These are phyloP conservation scores for Pteronura brasiliensis DNA, from an alignment of 2,113 vertebrate genomes.

Conservation along the genomic window DNA sequence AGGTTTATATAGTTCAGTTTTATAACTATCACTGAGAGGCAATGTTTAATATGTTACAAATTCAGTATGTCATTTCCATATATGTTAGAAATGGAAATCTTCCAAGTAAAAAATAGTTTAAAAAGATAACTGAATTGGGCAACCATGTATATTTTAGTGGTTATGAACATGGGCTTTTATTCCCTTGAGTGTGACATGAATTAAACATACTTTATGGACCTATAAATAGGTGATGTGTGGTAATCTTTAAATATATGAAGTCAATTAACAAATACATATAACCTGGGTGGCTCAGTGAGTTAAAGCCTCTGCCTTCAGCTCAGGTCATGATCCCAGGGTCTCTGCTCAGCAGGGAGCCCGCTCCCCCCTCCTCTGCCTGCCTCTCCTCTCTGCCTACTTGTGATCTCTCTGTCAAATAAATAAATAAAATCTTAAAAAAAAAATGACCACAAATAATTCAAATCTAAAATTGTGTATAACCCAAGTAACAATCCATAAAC, in stretches of 20 bases:
- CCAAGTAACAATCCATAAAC: neutral
- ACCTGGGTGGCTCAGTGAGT: neutral
- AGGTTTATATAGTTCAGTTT: neutral
- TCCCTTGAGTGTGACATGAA: neutral
- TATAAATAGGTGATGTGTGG: neutral
- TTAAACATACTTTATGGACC: slow-evolving; percentile 12
- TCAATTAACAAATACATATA: neutral
- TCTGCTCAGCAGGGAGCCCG: too few relatives aligned
- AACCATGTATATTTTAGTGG: neutral
- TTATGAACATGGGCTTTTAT: neutral
- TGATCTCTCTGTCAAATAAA: too few relatives aligned
- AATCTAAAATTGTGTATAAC: neutral
- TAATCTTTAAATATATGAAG: neutral
- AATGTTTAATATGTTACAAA: slow-evolving; percentile 2
- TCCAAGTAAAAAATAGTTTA: slow-evolving; percentile 26
- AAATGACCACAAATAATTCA: neutral
- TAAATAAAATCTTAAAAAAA: too few relatives aligned
- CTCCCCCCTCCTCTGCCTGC: too few relatives aligned
- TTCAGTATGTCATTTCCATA: neutral
- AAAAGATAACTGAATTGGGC: neutral
- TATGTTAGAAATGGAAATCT: neutral
- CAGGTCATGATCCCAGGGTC: too few relatives aligned
- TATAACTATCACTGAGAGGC: neutral
- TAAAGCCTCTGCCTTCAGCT: too few relatives aligned
- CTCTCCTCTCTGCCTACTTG: too few relatives aligned